Evolutionary conservation across 2,888 invertebrate species (phyloP).

Genomic region (Scaptomyza flava): DNA sequence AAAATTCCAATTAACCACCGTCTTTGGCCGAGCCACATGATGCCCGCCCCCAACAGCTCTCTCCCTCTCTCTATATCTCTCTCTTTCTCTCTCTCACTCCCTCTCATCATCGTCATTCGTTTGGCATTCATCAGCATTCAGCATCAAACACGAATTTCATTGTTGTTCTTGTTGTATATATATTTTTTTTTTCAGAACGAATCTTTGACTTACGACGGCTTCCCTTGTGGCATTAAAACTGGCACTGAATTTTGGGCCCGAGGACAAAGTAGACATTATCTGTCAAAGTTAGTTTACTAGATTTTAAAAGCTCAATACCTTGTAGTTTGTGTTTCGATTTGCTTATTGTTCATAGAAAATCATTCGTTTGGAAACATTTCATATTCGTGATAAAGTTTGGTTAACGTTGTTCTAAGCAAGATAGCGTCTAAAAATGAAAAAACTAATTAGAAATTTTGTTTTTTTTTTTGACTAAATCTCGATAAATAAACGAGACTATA

Average conservation of each 20-base stretch:
- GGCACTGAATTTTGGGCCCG: background rate
- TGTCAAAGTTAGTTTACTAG: background rate
- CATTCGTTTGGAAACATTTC: no score
- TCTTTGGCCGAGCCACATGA: slow-evolving; percentile 32
- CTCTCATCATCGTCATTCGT: background rate
- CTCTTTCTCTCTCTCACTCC: background rate
- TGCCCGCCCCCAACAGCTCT: background rate
- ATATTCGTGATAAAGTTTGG: no score
- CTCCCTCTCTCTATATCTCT: background rate
- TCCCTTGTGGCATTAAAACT: slow-evolving; percentile 23
- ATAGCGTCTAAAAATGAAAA: no score
- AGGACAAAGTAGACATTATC: background rate
- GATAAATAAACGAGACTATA: no score
- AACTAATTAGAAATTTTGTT: no score
- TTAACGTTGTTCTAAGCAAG: no score
- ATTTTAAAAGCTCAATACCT: background rate
- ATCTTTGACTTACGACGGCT: slow-evolving; percentile 3
- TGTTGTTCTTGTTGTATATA: slow-evolving; percentile 12
- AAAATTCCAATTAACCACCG: slow-evolving; percentile 74
- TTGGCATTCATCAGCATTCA: slow-evolving; percentile 16
- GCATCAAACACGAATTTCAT: slow-evolving; percentile 52
- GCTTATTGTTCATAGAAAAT: no score
- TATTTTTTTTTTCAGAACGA: slow-evolving; percentile 3
- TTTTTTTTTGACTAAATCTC: no score
- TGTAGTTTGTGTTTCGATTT: no score